phyloP scores from a whole-genome alignment of 2,888 invertebrate species.

The Coronaproctus castanopsis region DNA sequence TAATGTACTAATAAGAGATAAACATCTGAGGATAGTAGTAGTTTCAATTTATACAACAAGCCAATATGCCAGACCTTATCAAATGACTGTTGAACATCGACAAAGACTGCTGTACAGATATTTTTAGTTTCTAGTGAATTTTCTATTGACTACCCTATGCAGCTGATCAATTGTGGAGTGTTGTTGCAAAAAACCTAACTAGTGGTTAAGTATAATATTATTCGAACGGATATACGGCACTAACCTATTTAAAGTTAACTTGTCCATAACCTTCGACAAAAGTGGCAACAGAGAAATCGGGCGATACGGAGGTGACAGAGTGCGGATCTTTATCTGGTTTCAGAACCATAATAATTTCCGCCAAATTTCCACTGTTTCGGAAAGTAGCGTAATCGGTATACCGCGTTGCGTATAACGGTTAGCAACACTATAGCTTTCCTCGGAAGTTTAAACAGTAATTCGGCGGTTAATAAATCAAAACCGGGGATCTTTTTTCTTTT shows the following conservation, averaged over 20 bases:
- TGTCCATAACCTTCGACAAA: background rate
- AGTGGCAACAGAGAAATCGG: background rate
- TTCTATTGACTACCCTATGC: background rate
- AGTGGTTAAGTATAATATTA: background rate
- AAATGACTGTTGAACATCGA: background rate
- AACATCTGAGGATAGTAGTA: background rate
- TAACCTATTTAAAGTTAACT: background rate
- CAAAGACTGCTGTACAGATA: background rate
- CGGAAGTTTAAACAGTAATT: no score
- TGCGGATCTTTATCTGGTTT: no score
- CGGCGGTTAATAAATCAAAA: no score
- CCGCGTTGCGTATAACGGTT: no score
- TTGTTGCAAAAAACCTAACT: background rate
- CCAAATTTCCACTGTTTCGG: no score
- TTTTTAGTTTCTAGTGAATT: background rate
- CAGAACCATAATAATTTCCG: no score
- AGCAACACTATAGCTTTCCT: no score
- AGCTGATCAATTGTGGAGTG: background rate
- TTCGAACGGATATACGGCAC: background rate
- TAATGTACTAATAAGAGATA: no score
- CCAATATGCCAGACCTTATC: background rate
- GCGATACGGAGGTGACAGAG: background rate
- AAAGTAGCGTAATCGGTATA: no score
- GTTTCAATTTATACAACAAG: background rate
- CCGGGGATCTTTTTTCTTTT: no score